Percentiles rank a stretch among this genome's conserved stretches.
Conservation (phyloP, 2,797 vertebrate species). For the Girardinus metallicus region DNA sequence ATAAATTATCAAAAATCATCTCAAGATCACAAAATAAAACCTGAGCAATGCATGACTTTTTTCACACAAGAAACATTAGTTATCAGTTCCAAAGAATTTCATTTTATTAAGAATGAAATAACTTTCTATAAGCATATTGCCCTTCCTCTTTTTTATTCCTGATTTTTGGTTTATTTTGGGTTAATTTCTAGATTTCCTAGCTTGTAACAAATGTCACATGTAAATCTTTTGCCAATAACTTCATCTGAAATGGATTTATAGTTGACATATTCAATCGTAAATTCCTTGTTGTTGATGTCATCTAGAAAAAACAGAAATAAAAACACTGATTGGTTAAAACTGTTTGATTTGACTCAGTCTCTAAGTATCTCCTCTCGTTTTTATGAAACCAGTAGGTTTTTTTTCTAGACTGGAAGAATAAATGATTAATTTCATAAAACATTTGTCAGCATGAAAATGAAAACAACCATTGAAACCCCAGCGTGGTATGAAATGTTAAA, state of each 20-base stretch:
- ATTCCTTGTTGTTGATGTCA: background rate
- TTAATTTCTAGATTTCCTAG: background rate
- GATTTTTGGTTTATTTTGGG: background rate
- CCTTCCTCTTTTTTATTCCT: background rate
- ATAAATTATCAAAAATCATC: background rate
- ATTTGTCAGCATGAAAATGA: conserved; percentile 1
- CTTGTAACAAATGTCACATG: background rate
- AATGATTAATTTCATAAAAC: background rate
- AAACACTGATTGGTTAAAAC: background rate
- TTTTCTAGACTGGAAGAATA: background rate
- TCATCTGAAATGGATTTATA: background rate
- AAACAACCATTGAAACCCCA: conserved; percentile 34
- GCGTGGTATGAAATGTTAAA: conserved; percentile 31
- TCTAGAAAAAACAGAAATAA: background rate
- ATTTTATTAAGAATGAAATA: background rate
- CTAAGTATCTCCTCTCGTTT: background rate
- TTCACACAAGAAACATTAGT: background rate
- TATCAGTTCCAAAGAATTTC: background rate
- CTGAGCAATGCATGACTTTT: too few species aligned
- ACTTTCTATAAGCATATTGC: background rate
- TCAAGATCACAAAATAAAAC: background rate
- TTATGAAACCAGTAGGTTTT: background rate
- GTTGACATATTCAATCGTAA: background rate
- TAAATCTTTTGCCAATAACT: background rate
- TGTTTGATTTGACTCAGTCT: background rate